Conservation (phyloP, 2,888 invertebrate species). For the Pyrochroa serraticornis region DNA sequence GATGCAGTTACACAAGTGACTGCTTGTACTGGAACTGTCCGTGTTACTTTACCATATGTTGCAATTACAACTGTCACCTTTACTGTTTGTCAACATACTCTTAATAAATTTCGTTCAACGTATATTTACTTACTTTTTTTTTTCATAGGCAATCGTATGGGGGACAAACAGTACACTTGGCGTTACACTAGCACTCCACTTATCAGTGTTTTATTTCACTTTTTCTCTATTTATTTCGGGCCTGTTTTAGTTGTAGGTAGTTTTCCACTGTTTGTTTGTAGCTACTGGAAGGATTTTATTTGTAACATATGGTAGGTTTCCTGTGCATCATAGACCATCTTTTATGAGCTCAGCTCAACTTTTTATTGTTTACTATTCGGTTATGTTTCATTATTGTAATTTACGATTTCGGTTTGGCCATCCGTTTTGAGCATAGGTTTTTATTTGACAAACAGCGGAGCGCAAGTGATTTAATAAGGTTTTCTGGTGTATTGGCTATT, state of each 20-base stretch:
- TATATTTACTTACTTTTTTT: slow-evolving; percentile 22
- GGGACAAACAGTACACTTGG: slow-evolving; percentile 37
- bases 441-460: slow-evolving; percentile 48
- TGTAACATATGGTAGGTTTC: slow-evolving; percentile 57
- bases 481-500: slow-evolving; percentile 18
- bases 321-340: slow-evolving; percentile 50
- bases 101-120: slow-evolving; percentile 33
- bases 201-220: slow-evolving; percentile 12
- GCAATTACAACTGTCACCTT: slow-evolving; percentile 49
- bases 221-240: slow-evolving; percentile 30
- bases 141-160: slow-evolving; percentile 25
- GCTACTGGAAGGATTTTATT: slow-evolving; percentile 48
- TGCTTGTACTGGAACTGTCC: slow-evolving; percentile 52
- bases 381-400: slow-evolving; percentile 38
- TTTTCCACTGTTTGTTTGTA: slow-evolving; percentile 2
- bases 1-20: slow-evolving; percentile 35
- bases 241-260: slow-evolving; percentile 10
- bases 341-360: slow-evolving; percentile 43
- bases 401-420: slow-evolving; percentile 11
- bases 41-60: slow-evolving; percentile 57
- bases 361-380: slow-evolving; percentile 48
- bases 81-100: slow-evolving; percentile 45
- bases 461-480: slow-evolving; percentile 21
- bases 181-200: background rate
- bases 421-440: slow-evolving; percentile 33